These are phyloP conservation scores for Amphibalanus amphitrite DNA, from an alignment of 1,140 invertebrate species.

Conservation along the genomic window DNA sequence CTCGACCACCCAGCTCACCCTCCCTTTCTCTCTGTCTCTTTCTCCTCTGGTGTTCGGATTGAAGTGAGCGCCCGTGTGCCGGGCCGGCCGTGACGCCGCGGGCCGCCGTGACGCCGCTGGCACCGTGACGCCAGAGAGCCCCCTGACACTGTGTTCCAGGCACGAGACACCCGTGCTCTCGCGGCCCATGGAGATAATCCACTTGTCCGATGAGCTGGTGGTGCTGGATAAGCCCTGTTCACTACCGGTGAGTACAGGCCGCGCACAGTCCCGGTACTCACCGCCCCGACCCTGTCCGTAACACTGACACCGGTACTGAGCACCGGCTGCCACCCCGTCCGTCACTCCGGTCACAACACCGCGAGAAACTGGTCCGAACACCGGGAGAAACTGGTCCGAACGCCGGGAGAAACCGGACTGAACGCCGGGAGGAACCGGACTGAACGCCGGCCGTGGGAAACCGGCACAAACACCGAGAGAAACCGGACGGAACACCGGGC, in stretches of 20 bases:
- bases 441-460: too few relatives aligned
- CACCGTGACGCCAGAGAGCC: background rate
- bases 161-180: conserved; percentile 55
- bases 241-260: conserved; percentile 44
- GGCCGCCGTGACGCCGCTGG: background rate
- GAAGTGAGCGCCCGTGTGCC: background rate
- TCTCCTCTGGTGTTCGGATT: too few relatives aligned
- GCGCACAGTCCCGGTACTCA: background rate
- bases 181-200: conserved; percentile 54
- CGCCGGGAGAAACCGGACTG: too few relatives aligned
- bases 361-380: too few relatives aligned
- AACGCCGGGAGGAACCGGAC: too few relatives aligned
- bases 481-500: too few relatives aligned
- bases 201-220: conserved; percentile 59
- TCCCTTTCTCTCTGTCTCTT: too few relatives aligned
- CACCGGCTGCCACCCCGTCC: too few relatives aligned
- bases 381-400: too few relatives aligned
- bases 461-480: too few relatives aligned
- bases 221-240: conserved; percentile 81
- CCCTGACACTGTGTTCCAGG: conserved; percentile 31
- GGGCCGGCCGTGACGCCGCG: background rate
- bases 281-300: background rate
- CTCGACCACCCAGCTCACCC: too few relatives aligned
- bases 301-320: too few relatives aligned
- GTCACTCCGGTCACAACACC: background rate